Evolutionary conservation across 2,797 vertebrate genomes (phyloP), one percentile per base, ranked within the genome.

Genomic region (Falco cherrug): DNA sequence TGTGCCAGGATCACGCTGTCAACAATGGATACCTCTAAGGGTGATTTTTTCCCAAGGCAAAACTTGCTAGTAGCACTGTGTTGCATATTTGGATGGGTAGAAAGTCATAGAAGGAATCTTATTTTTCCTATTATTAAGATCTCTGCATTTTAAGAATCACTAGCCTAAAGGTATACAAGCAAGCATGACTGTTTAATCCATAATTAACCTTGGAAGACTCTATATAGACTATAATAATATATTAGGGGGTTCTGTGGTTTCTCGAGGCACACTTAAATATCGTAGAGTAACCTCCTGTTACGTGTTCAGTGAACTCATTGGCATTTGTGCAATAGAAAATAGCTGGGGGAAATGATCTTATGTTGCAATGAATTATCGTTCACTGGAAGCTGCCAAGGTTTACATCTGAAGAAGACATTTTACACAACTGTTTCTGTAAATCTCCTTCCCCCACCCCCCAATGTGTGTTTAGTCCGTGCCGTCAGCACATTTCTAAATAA

Each of bases 151-250:
- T 82, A 88, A 89, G 81, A 89, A 45, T 75, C 13, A 43, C 48
- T 75, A 61, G 73, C 85, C 60, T 85, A 41, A 82, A 90, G 86
- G 39, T 68, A 79, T 20, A n/a, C 35, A 82, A 76, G 22, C 39
- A 81, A 60, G 64, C 41, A 50, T 50, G 63, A 73, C 64, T 5
- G 1, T 59, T 92, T 92, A 86, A 83, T 91, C 85, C 75, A 31
- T 86, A 92, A 91, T 67, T 84, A 96, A 94, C 35, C 37, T 89
- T 45, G 61, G 87, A 86, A 56, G 45, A 76, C 17, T 92, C 65
- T 86, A 17, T 91, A 26, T 60, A 54, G 37, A 54, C 93, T 68
- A 35, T 71, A 70, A 39, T 37, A 48, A 90, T 60, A 48, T 65
- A 45, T 76, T 37, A 43, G 0, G 6, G 20, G 41, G 3, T 47